Evolutionary conservation across 2,113 vertebrate genomes (phyloP).

Genomic region (Rhynchopsitta pachyrhyncha): DNA sequence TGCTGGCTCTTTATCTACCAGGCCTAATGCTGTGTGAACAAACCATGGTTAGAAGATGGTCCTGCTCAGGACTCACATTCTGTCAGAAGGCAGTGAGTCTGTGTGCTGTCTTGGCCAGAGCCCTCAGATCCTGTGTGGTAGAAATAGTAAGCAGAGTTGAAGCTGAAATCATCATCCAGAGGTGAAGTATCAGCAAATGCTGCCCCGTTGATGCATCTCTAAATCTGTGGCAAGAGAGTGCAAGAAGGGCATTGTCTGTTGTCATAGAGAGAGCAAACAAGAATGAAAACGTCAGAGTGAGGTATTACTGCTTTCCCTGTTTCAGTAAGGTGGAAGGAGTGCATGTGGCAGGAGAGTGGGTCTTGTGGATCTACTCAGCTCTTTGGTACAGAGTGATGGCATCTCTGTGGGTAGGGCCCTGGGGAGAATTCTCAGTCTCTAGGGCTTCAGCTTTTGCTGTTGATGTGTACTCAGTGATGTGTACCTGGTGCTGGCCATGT

Average conservation of each 20-base stretch:
- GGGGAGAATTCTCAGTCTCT: background rate
- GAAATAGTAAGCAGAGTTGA: background rate
- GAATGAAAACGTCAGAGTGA: background rate
- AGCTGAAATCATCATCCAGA: background rate
- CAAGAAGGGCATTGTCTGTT: background rate
- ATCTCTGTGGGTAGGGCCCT: background rate
- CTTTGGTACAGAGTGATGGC: accelerated
- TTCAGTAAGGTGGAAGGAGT: background rate
- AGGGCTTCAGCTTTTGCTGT: background rate
- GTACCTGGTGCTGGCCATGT: background rate
- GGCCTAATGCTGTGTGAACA: background rate
- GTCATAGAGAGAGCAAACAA: background rate
- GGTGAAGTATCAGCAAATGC: background rate
- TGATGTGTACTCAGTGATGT: background rate
- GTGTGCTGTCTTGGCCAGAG: background rate
- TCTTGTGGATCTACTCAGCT: background rate
- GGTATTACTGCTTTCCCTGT: background rate
- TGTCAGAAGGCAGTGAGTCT: background rate
- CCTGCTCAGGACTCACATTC: background rate
- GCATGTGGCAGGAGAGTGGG: background rate
- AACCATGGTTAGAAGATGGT: background rate
- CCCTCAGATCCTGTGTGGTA: background rate
- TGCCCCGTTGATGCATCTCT: background rate
- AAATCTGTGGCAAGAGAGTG: background rate
- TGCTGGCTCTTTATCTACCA: background rate